Conservation (phyloP, 2,797 vertebrate genomes). For the Coregonus suidteri region DNA sequence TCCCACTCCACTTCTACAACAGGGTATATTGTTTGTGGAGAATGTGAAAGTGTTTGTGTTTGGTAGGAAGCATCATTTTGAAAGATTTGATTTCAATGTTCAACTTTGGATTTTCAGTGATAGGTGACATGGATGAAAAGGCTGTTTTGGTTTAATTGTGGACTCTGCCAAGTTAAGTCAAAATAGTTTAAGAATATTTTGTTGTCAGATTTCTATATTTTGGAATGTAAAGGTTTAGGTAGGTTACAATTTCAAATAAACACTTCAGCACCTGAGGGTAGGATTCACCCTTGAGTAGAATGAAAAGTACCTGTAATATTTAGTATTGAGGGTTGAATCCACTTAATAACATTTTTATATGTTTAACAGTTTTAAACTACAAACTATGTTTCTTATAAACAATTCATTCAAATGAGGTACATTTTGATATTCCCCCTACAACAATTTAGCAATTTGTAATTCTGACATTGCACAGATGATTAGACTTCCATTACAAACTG, state of each 20-base stretch:
- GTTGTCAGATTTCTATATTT: not conserved
- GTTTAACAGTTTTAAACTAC: not conserved
- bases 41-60: not conserved
- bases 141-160: not conserved
- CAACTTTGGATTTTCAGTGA: not conserved
- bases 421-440: not conserved
- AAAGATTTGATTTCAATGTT: too few relatives aligned
- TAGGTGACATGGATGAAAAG: not conserved
- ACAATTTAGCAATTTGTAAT: constrained; percentile 25
- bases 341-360: too few relatives aligned
- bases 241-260: not conserved
- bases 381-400: not conserved
- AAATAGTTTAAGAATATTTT: not conserved
- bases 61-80: not conserved
- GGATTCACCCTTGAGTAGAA: not conserved
- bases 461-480: constrained; percentile 37
- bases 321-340: not conserved
- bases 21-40: not conserved
- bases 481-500: constrained; percentile 22
- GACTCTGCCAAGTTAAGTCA: not conserved
- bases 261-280: not conserved
- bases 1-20: constrained; percentile 29
- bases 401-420: not conserved
- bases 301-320: not conserved
- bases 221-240: not conserved